These are phyloP conservation scores for Chelidonichthys spinosus DNA, from an alignment of 2,797 vertebrate genomes.

Conservation along the genomic window DNA sequence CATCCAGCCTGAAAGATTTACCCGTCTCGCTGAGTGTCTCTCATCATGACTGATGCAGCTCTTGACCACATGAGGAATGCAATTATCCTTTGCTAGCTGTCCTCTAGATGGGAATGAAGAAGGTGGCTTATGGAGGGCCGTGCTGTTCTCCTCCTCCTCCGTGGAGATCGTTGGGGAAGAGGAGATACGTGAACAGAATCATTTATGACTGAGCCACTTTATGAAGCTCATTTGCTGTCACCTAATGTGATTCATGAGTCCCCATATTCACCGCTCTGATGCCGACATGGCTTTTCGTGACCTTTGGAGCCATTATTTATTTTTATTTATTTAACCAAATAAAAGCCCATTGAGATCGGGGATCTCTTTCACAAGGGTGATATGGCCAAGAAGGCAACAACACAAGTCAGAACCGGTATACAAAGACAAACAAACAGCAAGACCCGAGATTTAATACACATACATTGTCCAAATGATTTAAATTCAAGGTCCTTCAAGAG, in stretches of 20 bases:
- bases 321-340: neutral
- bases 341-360: neutral
- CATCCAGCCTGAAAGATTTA: conserved; percentile 5
- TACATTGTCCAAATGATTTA: too few relatives aligned
- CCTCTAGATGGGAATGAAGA: conserved; percentile 6
- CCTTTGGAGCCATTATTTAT: conserved; percentile 33
- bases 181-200: conserved; percentile 20
- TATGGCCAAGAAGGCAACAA: neutral
- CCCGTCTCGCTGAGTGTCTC: neutral
- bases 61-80: neutral
- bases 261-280: neutral
- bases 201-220: conserved; percentile 27
- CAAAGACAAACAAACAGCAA: too few relatives aligned
- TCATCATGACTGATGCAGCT: conserved; percentile 15
- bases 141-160: neutral
- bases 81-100: conserved; percentile 2
- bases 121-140: neutral
- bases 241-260: conserved; percentile 43
- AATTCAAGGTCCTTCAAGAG: too few relatives aligned
- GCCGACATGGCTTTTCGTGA: conserved; percentile 16
- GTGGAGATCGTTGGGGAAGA: conserved; percentile 16
- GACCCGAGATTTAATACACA: too few relatives aligned
- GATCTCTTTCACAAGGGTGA: neutral
- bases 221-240: conserved; percentile 16
- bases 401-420: too few relatives aligned